Evolutionary conservation across 2,797 vertebrate species (phyloP), one percentile per base, ranked within the genome.

Genomic region (Synanceia verrucosa): DNA sequence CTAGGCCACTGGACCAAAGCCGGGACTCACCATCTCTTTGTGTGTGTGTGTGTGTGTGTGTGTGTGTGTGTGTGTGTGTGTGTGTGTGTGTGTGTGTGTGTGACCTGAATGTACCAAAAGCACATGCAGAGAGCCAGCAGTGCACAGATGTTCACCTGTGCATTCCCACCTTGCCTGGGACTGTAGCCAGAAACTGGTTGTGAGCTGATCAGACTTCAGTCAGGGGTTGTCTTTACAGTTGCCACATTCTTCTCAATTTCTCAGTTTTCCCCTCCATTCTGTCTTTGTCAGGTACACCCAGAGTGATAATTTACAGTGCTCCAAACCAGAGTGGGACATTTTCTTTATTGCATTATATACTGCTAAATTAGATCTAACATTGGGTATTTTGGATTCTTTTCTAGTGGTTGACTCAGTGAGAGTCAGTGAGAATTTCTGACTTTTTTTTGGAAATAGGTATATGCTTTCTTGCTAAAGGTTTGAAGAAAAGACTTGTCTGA

Each of bases 1-100:
- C 36, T 56, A 68, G 83, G 86, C 82, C 79, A 83, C 51, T 77
- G 88, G 81, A 85, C 84, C 70, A 52, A 37, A 79, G 77, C 78
- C 75, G 84, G 59, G 59, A 70, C 71, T 65, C 73, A 31, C 43
- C 47, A 59, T 31, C 26, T 24, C 26, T 69, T 9, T 46, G 51
- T 71, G 70, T 52, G 29, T 69, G 46, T 59, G 52, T 56, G 23
- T 34, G 61, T 58, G 74, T 47, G 55, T 73, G 46, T 29, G 34
- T 44, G 66, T 59, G 23, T 28, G 47, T 18, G 46, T 18, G 23
- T 9, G 23, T 48, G 23, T 28, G 47, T 26, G 23, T 26, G 23
- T 48, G 47, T 24, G 46, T 47, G 44, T 47, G 21, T 14, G 44
- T 47, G 11, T n/a, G 53, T 71, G 70, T 50, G 53, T 78, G 58